phyloP scores from a whole-genome alignment of 2,113 vertebrate genomes.

The Sinocyclocheilus rhinocerous region DNA sequence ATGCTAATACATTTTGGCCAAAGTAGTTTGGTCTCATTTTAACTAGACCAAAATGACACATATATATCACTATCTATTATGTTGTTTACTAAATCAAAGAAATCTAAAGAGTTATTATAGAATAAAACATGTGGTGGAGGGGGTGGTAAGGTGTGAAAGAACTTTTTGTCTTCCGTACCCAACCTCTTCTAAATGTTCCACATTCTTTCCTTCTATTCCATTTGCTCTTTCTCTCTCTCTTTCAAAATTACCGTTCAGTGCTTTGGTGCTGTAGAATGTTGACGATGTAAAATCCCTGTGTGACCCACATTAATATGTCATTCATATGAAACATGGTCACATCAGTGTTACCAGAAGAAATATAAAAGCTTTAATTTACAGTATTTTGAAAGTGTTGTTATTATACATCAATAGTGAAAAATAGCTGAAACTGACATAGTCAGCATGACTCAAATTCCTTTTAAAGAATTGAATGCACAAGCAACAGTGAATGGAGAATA shows the following conservation, averaged over 20 bases:
- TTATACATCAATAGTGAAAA: constrained; percentile 2
- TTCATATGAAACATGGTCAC: background rate
- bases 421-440: background rate
- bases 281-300: background rate
- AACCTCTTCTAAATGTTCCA: background rate
- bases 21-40: background rate
- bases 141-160: background rate
- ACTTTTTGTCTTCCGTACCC: background rate
- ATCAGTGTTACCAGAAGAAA: background rate
- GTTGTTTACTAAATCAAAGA: background rate
- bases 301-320: background rate
- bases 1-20: background rate
- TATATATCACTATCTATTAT: background rate
- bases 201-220: background rate
- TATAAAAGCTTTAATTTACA: background rate
- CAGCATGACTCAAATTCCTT: background rate
- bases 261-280: background rate
- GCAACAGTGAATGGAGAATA: background rate
- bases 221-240: background rate
- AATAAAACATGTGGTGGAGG: background rate
- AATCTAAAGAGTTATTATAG: background rate
- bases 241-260: background rate
- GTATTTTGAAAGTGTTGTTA: background rate
- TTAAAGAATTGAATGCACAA: background rate
- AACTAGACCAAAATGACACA: background rate